Evolutionary conservation across 2,888 invertebrate genomes (phyloP), one percentile per base, ranked within the genome.

Genomic region (Creontiades dilutus): DNA sequence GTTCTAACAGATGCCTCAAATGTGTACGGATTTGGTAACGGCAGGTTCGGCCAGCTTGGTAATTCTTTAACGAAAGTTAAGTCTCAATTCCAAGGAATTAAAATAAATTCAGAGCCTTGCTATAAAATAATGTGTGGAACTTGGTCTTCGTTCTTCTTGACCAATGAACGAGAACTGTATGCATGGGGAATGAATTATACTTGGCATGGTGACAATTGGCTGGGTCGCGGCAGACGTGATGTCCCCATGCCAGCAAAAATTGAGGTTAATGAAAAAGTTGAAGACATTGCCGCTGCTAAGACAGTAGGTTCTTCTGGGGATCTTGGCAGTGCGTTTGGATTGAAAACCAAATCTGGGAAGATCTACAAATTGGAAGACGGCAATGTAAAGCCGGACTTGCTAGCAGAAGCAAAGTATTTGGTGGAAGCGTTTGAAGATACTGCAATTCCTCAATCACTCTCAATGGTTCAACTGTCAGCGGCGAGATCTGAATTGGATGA

Each of bases 341-440:
- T 57, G 12, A 57, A 55, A 37, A 55, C 85, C 0, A 12, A 57
- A 37, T 57, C 85, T 14, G 85, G 85, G 13, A 57, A 55, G 13
- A 85, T 85, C 14, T 85, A 61, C 57, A 85, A 52, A 37, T 85
- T 57, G 61, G 52, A 37, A 13, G 68, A 23, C 5, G 57, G 57
- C 11, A 55, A 7, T 2, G 57, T n/a, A 0, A 80, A 80, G 46
- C 82, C 82, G 52, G 52, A 48, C 12, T 16, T 23, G 27, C 52
- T 82, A 5, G 82, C n/a, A 9, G 14, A 14, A 14, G 52, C 82
- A 7, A 48, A 48, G 9, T 48, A 27, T 52, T 5, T 82, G n/a
- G 27, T 82, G 19, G 82, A 82, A 48, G 48, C 52, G 19, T 82
- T 82, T 28, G 82, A 19, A 16, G 52, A 52, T 16, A 7, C 13